Evolutionary conservation across 2,797 vertebrate genomes (phyloP).

Genomic region (Mus minutoides): DNA sequence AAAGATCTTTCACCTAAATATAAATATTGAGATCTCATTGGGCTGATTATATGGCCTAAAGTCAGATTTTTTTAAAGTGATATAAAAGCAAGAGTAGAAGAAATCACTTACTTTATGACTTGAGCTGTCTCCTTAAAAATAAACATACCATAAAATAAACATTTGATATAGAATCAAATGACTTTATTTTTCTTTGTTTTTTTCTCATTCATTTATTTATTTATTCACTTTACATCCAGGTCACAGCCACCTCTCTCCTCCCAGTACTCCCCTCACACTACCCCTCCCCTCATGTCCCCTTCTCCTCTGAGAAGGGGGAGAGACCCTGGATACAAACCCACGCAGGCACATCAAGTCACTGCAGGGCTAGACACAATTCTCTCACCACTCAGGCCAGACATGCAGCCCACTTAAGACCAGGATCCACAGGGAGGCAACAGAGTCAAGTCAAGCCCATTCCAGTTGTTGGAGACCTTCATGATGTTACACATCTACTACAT

Average conservation of each 20-base stretch:
- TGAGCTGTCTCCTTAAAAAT: conserved; percentile 67
- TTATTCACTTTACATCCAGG: neutral
- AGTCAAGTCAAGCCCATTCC: neutral
- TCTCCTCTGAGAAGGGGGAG: neutral
- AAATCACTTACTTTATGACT: conserved; percentile 65
- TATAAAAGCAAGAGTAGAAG: conserved; percentile 64
- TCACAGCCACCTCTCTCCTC: neutral
- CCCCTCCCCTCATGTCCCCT: neutral
- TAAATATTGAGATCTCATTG: conserved; percentile 54
- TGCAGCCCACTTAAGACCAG: neutral
- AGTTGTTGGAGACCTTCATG: neutral
- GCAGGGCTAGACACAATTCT: neutral
- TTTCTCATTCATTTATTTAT: neutral
- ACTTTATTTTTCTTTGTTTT: conserved; percentile 69
- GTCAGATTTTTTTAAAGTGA: conserved; percentile 61
- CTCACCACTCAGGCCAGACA: neutral
- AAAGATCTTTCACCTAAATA: conserved; percentile 54
- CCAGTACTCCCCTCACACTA: neutral
- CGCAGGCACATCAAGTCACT: neutral
- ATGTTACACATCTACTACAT: neutral
- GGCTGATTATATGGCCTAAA: conserved; percentile 35
- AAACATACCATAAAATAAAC: conserved; percentile 74
- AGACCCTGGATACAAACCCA: neutral
- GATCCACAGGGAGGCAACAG: neutral
- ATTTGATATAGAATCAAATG: conserved; percentile 72